Evolutionary conservation across 2,888 invertebrate species (phyloP), one percentile per base, ranked within the genome.

Genomic region (Ceramica pisi): DNA sequence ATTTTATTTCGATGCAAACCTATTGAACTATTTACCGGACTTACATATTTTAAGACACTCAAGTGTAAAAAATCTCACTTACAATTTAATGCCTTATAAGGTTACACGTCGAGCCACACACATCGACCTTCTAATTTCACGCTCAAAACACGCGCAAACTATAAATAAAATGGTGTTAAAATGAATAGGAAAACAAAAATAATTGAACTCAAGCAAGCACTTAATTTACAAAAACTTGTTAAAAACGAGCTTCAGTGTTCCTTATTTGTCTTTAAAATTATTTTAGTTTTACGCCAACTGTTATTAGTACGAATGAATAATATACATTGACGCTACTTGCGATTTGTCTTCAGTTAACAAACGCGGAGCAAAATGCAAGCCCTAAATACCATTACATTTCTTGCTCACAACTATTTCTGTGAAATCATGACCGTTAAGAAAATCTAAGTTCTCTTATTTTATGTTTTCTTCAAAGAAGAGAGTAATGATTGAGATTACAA

Each of bases 101-200:
- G 63, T 67, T 57, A 65, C 26, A 38, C 23, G 14, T 57, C 3
- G 31, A 53, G 44, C 26, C 35, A 67, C 64, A 65, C 21, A 60
- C 38, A 55, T 41, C 48, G 67, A 60, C 79, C 80, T 79, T 80
- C 80, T 63, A 55, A 66, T 68, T 62, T 75, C 62, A 75, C 31
- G 67, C 23, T 41, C 64, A 48, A 16, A 65, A 62, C 64, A 79
- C 53, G 61, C 51, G 35, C 57, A 9, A 23, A 46, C 50, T 26
- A 41, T 41, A 55, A 48, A 80, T 41, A 59, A 48, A 75, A 71
- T 46, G 65, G 64, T 75, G 79, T 67, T 67, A 67, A 67, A 75
- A 67, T 61, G 26, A 63, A 46, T 80, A 67, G 64, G 61, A 64
- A 80, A 71, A 62, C 63, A 53, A 59, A 65, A 67, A 50, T 79